A percentile compares a stretch with the other conserved stretches of the same genome.
Conservation (phyloP, 2,888 invertebrate species). For the Alentia gelatinosa region DNA sequence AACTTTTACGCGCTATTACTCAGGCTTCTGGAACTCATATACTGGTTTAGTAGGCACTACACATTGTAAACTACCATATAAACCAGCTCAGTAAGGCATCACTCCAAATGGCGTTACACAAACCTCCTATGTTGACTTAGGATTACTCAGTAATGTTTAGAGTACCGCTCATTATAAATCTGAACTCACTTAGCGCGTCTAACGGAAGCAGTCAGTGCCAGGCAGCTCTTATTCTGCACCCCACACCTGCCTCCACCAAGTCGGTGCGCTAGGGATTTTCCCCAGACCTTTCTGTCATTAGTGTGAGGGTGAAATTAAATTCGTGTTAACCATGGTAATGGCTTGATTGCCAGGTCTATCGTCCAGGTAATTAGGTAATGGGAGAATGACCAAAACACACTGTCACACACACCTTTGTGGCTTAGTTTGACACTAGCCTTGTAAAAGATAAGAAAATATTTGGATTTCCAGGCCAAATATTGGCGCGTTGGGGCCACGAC, state of each 20-base stretch:
- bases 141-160: not conserved
- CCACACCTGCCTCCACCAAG: too few relatives aligned
- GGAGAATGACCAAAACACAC: not conserved
- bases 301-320: too few relatives aligned
- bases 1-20: not conserved
- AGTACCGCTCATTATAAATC: not conserved
- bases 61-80: too few relatives aligned
- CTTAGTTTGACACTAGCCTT: not conserved
- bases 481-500: not conserved
- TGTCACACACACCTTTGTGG: not conserved
- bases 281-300: too few relatives aligned
- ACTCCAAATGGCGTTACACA: not conserved
- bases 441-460: not conserved
- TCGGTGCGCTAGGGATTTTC: too few relatives aligned
- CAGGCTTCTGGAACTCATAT: not conserved
- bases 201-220: not conserved
- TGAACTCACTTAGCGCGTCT: not conserved
- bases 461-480: not conserved
- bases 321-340: too few relatives aligned
- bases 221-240: too few relatives aligned
- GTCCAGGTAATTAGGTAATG: too few relatives aligned
- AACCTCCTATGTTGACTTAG: not conserved
- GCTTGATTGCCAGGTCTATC: too few relatives aligned
- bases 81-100: too few relatives aligned
- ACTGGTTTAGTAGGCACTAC: too few relatives aligned